Evolutionary conservation across 2,888 invertebrate species (phyloP), one percentile per base, ranked within the genome.

Genomic region (Conchocele bisecta): DNA sequence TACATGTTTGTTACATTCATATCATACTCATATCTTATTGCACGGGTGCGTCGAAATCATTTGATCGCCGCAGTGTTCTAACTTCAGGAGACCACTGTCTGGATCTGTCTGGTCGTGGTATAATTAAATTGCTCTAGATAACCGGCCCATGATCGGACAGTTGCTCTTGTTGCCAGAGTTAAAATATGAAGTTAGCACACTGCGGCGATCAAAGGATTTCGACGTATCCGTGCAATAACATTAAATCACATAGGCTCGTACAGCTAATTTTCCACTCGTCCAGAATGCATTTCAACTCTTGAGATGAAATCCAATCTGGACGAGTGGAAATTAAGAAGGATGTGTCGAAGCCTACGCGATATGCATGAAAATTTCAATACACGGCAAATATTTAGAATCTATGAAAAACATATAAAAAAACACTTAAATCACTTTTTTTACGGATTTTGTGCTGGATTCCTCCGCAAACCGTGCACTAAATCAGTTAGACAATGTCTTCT

Each of bases 1-100:
- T n/a, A n/a, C 13, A 29, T 6, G 26, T 50, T 50, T 50, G 2
- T 50, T 50, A 50, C 26, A 50, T 28, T 26, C 26, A 50, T 50
- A n/a, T 50, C 28, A 50, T 50, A 50, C 28, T 50, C 50, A 50
- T 50, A 50, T 50, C 20, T 44, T 44, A 44, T 44, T 44, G 44
- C 44, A 44, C 44, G 44, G 44, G 4, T 44, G 44, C 20, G 44
- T 44, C 44, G 7, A 44, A 44, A 15, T 44, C 44, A 24, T 44
- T 44, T 6, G 22, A 44, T 44, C 11, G 20, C 44, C 11, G 22
- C 44, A 9, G 44, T 44, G 44, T 41, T 17, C 42, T 41, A 41
- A 41, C 15, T 41, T 41, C 42, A 41, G 42, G 42, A 44, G 44
- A 44, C 44, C 44, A 44, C 22, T 44, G 4, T 44, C 15, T 44